Percentiles rank a stretch among this genome's conserved stretches.
These are phyloP conservation scores for Hedya salicella DNA, from an alignment of 2,888 invertebrate genomes.

Conservation along the genomic window DNA sequence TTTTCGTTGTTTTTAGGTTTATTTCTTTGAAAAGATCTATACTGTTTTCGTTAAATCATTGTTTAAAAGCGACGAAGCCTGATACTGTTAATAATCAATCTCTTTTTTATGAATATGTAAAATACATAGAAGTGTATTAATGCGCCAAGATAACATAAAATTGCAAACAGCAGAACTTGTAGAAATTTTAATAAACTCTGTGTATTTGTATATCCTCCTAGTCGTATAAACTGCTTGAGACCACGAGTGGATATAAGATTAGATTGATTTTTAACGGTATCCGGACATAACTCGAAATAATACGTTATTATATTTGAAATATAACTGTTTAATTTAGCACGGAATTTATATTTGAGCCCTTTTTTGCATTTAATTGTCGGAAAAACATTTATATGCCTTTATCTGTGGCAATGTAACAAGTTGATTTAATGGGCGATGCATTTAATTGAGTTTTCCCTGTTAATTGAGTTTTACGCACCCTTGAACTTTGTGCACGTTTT, in stretches of 20 bases:
- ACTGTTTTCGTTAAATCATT: conserved; percentile 6
- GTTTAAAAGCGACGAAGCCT: background rate
- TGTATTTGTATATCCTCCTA: too few species aligned
- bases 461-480: background rate
- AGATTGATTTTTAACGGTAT: background rate
- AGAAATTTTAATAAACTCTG: too few species aligned
- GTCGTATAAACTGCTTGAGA: too few species aligned
- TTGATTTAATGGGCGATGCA: background rate
- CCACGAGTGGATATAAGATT: too few species aligned
- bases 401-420: background rate
- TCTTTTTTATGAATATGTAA: background rate
- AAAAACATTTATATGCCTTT: background rate
- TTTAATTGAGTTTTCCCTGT: background rate
- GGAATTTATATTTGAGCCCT: background rate
- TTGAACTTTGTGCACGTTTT: background rate
- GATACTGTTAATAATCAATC: background rate
- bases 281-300: background rate
- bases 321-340: background rate
- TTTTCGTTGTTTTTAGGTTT: conserved; percentile 8
- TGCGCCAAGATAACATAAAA: too few species aligned
- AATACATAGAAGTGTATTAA: too few species aligned
- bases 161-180: too few species aligned
- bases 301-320: background rate
- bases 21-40: background rate
- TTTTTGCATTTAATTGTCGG: background rate